phyloP scores from a whole-genome alignment of 1,140 invertebrate species.

The Branchinecta lindahli region DNA sequence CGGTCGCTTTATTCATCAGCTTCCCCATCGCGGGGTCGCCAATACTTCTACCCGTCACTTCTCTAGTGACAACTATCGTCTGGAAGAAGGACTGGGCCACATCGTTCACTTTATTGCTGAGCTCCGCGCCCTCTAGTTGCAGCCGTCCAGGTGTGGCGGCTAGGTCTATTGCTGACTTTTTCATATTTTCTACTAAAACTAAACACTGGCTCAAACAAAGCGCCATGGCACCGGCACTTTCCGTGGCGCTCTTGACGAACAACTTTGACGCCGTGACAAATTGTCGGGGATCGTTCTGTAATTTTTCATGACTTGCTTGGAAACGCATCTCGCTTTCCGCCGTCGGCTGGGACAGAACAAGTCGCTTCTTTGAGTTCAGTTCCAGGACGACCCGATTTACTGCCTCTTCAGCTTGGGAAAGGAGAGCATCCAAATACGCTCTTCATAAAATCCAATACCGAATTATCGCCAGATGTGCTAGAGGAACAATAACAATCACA shows the following conservation, averaged over 20 bases:
- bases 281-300: constrained; percentile 59
- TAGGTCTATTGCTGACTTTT: constrained; percentile 24
- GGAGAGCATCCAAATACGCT: constrained; percentile 18
- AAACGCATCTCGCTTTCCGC: background rate
- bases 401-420: constrained; percentile 15
- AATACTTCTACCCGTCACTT: constrained; percentile 30
- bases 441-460: too few species aligned
- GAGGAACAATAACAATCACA: too few species aligned
- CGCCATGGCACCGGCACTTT: constrained; percentile 29
- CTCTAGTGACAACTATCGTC: constrained; percentile 29
- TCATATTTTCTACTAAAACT: constrained; percentile 41
- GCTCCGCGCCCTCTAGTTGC: constrained; percentile 13
- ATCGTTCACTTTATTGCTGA: constrained; percentile 29
- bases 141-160: background rate
- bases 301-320: constrained; percentile 38
- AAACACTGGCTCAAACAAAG: constrained; percentile 49
- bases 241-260: constrained; percentile 59
- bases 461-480: too few species aligned
- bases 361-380: background rate
- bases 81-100: constrained; percentile 38
- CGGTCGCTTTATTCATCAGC: constrained; percentile 52
- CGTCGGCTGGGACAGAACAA: background rate
- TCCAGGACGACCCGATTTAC: constrained; percentile 16
- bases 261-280: constrained; percentile 67
- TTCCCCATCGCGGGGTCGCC: constrained; percentile 36